phyloP scores from a whole-genome alignment of 2,888 invertebrate species.

The Synergus gifuensis region DNA sequence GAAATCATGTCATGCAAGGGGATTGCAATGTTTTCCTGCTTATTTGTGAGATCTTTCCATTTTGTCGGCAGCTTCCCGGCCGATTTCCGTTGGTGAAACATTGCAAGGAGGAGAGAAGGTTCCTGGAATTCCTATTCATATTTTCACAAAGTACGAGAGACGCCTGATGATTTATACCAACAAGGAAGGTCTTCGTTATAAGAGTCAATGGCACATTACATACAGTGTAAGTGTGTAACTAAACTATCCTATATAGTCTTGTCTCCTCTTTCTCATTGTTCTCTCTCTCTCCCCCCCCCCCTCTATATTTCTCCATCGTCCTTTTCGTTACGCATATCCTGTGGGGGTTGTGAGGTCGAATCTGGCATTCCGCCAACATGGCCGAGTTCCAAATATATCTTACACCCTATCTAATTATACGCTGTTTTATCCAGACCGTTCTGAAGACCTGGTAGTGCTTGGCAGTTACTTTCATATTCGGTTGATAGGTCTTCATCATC shows the following conservation, averaged over 20 bases:
- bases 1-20: constrained; percentile 31
- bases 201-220: constrained; percentile 53
- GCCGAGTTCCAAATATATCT: constrained; percentile 77
- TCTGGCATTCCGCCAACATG: constrained; percentile 74
- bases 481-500: constrained; percentile 64
- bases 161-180: neutral
- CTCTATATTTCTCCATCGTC: constrained; percentile 51
- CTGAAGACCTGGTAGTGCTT: constrained; percentile 68
- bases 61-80: constrained; percentile 33
- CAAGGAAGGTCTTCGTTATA: constrained; percentile 30
- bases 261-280: constrained; percentile 45
- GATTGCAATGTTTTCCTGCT: constrained; percentile 27
- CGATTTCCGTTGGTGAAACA: constrained; percentile 31
- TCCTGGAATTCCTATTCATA: neutral
- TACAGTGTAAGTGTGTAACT: constrained; percentile 60
- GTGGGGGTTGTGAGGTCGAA: constrained; percentile 62
- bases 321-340: constrained; percentile 56
- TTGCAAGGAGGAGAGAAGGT: neutral
- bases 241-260: constrained; percentile 55
- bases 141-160: constrained; percentile 1
- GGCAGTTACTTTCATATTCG: constrained; percentile 70
- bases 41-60: constrained; percentile 37
- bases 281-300: constrained; percentile 45
- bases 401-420: constrained; percentile 77
- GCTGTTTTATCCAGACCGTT: constrained; percentile 75